Conservation (phyloP, 2,888 invertebrate genomes). For the Thera obeliscata region DNA sequence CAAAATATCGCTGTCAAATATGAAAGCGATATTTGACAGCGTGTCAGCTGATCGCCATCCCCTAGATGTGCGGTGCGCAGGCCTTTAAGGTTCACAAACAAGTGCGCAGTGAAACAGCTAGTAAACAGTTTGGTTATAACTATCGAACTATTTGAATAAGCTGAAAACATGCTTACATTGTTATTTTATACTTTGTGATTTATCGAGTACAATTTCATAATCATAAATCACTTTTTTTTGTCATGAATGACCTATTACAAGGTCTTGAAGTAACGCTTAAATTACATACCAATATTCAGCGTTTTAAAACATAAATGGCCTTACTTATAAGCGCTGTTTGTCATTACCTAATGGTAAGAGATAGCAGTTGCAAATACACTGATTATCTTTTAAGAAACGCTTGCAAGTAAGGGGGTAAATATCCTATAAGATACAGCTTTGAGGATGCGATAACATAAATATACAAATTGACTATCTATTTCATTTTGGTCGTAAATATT, state of each 20-base stretch:
- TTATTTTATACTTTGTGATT: constrained; percentile 14
- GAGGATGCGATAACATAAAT: constrained; percentile 35
- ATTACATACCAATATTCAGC: constrained; percentile 14
- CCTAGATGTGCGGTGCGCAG: no score
- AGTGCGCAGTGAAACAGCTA: not conserved
- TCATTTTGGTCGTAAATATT: constrained; percentile 38
- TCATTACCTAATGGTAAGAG: no score
- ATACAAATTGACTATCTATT: constrained; percentile 42
- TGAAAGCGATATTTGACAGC: no score
- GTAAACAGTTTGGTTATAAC: not conserved
- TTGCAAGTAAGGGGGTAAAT: no score
- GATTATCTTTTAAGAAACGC: no score
- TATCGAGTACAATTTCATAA: constrained; percentile 8
- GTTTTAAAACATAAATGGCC: constrained; percentile 3
- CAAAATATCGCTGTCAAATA: no score
- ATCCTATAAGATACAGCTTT: constrained; percentile 39
- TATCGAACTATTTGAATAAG: constrained; percentile 8
- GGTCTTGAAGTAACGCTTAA: constrained; percentile 16
- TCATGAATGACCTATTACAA: constrained; percentile 24
- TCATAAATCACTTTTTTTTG: constrained; percentile 23
- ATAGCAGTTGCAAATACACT: no score
- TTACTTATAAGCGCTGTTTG: no score
- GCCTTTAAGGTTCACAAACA: not conserved
- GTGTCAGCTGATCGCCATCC: no score
- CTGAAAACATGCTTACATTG: constrained; percentile 17